A percentile compares a stretch with the other conserved stretches of the same genome.
Evolutionary conservation across 2,797 vertebrate genomes (phyloP).

Genomic region (Lepidocolaptes lacrymiger): DNA sequence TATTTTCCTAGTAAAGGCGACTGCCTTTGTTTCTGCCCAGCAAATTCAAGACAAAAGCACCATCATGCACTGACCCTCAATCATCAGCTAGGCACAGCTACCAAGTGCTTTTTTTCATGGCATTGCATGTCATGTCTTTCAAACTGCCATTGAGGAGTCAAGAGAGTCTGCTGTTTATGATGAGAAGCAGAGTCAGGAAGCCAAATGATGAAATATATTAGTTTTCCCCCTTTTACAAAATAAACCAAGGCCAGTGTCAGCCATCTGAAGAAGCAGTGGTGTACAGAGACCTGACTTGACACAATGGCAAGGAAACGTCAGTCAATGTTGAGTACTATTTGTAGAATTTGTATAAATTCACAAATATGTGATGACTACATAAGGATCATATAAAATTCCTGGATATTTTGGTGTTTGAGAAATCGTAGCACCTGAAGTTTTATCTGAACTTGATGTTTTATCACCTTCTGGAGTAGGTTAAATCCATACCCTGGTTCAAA

Average conservation of each 20-base stretch:
- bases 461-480: background rate
- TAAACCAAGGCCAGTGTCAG: background rate
- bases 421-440: background rate
- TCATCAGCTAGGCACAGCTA: background rate
- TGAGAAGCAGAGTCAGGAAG: background rate
- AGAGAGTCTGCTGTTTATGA: background rate
- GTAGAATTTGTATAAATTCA: background rate
- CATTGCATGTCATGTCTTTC: background rate
- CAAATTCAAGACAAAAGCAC: background rate
- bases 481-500: background rate
- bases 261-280: fast-evolving
- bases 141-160: background rate
- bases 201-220: background rate
- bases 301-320: background rate
- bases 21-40: background rate
- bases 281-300: background rate
- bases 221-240: background rate
- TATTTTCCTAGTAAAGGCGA: background rate
- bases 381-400: background rate
- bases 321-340: background rate
- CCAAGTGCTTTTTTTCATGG: background rate
- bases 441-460: background rate
- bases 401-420: background rate
- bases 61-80: background rate
- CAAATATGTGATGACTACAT: background rate